These are phyloP conservation scores for Torymus aiolomorphi DNA, from an alignment of 2,888 invertebrate species.

Conservation along the genomic window DNA sequence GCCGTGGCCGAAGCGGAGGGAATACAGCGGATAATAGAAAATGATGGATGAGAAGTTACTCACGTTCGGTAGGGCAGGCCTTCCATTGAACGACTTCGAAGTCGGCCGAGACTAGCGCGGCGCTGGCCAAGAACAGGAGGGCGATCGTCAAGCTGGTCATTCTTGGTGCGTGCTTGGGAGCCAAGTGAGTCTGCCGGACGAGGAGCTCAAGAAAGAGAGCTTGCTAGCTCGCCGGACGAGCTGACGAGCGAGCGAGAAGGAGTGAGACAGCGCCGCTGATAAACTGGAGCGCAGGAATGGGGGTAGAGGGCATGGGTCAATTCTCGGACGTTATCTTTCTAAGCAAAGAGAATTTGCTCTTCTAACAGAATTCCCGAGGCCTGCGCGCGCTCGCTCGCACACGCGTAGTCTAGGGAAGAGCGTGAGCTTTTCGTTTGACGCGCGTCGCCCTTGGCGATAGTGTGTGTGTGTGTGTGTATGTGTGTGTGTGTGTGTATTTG, in stretches of 20 bases:
- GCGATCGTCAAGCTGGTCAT: slow-evolving; percentile 14
- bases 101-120: not conserved
- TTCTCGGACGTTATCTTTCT: not conserved
- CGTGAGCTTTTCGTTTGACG: no score
- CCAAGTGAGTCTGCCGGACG: not conserved
- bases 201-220: no score
- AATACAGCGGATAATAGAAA: no score
- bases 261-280: slow-evolving; percentile 3
- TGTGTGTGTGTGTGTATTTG: no score
- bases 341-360: not conserved
- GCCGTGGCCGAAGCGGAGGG: no score
- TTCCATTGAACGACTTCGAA: slow-evolving; percentile 27
- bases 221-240: no score
- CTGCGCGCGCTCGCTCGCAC: no score
- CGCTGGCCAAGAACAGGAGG: not conserved
- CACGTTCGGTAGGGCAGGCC: slow-evolving; percentile 18
- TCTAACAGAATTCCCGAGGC: not conserved
- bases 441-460: no score
- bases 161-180: slow-evolving; percentile 9
- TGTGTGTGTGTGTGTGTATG: no score
- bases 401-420: no score
- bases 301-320: slow-evolving; percentile 35
- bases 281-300: slow-evolving; percentile 21
- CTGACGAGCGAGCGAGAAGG: not conserved
- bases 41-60: not conserved